Conservation (phyloP, 2,797 vertebrate genomes). For the Agapornis canus region DNA sequence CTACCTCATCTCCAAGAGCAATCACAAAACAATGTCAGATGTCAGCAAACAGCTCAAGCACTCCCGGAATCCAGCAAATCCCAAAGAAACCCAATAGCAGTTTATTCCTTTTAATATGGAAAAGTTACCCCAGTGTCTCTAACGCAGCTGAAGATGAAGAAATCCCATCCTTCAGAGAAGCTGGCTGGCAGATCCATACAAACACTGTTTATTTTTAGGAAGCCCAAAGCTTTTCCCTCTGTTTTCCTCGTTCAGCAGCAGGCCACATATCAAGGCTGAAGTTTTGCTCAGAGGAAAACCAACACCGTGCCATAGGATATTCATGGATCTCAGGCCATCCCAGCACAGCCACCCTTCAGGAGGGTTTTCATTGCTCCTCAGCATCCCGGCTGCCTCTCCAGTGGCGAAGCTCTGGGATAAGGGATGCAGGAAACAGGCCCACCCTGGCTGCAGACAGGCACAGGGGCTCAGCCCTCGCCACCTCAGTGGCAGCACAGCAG, state of each 20-base stretch:
- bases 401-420: background rate
- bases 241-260: background rate
- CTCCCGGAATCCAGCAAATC: background rate
- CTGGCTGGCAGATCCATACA: background rate
- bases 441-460: background rate
- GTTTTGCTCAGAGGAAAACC: background rate
- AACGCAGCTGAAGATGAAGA: slow-evolving; percentile 30
- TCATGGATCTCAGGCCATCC: background rate
- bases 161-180: slow-evolving; percentile 5
- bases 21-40: slow-evolving; percentile 18
- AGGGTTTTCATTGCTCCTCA: background rate
- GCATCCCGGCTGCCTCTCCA: background rate
- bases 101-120: slow-evolving; percentile 23
- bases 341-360: background rate
- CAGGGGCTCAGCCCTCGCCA: background rate
- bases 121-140: slow-evolving; percentile 4
- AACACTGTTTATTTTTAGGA: slow-evolving; percentile 33
- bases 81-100: background rate
- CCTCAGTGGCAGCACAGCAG: fast-evolving
- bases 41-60: slow-evolving; percentile 16
- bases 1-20: background rate
- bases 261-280: background rate
- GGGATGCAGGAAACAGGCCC: background rate
- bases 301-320: background rate
- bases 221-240: slow-evolving; percentile 3